Conservation (phyloP, 2,888 invertebrate species). For the Phytoseiulus persimilis region DNA sequence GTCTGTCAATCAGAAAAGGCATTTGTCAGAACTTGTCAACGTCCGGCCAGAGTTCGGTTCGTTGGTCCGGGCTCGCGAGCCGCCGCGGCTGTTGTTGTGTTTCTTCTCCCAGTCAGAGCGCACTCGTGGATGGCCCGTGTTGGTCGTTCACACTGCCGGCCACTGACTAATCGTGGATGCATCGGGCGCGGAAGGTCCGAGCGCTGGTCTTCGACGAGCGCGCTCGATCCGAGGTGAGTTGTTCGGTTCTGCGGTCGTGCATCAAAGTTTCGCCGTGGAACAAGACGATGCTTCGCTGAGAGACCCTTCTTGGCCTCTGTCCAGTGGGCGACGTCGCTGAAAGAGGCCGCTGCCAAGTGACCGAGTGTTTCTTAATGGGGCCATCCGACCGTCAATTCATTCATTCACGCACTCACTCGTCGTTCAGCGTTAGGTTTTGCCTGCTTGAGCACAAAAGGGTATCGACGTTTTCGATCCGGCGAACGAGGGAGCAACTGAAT, state of each 20-base stretch:
- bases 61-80: neutral
- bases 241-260: neutral
- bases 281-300: neutral
- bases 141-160: neutral
- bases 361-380: slow-evolving; percentile 38
- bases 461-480: neutral
- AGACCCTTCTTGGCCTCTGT: neutral
- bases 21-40: slow-evolving; percentile 30
- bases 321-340: slow-evolving; percentile 16
- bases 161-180: neutral
- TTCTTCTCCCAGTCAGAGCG: neutral
- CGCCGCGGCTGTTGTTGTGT: neutral
- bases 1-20: neutral
- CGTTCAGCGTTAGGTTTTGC: neutral
- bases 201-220: neutral
- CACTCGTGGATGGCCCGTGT: neutral
- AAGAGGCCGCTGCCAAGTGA: slow-evolving; percentile 20
- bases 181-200: neutral
- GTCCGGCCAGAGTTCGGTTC: slow-evolving; percentile 10
- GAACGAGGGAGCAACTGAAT: neutral
- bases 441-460: neutral
- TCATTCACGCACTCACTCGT: neutral
- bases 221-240: neutral
- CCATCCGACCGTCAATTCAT: neutral
- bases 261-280: neutral